Evolutionary conservation across 1,140 invertebrate species (phyloP).

Genomic region (Drosophila kanapiae): DNA sequence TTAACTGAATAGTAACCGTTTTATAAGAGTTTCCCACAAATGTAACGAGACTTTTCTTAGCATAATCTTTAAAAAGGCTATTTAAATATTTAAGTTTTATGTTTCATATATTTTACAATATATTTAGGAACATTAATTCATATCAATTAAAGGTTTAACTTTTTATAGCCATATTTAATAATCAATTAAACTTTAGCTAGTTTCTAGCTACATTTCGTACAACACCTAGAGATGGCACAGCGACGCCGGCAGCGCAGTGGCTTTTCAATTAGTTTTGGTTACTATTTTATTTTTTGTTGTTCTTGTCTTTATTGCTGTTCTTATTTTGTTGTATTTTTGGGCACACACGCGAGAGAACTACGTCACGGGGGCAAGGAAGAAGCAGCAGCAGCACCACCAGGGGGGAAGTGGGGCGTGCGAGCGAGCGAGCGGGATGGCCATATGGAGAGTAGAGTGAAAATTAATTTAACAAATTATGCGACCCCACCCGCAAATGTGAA

Average conservation of each 20-base stretch:
- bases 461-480: constrained; percentile 79
- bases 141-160: no score
- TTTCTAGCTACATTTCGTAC: background rate
- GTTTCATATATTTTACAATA: no score
- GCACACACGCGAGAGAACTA: constrained; percentile 40
- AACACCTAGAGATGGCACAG: constrained; percentile 4
- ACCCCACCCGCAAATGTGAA: constrained; percentile 50
- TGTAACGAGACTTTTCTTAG: no score
- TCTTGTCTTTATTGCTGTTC: constrained; percentile 1
- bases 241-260: constrained; percentile 37
- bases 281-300: constrained; percentile 7
- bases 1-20: no score
- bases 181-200: no score
- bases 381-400: constrained; percentile 14
- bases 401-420: constrained; percentile 9
- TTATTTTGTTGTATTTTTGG: constrained; percentile 35
- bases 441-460: constrained; percentile 57
- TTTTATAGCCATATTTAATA: no score
- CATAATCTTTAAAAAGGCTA: no score
- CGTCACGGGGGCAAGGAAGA: constrained; percentile 34
- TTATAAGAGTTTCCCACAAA: no score
- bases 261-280: constrained; percentile 73
- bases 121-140: no score
- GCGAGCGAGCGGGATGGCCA: constrained; percentile 23
- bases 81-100: no score